Conservation (phyloP, 2,888 invertebrate species). For the Lasioglossum oenotherae region DNA sequence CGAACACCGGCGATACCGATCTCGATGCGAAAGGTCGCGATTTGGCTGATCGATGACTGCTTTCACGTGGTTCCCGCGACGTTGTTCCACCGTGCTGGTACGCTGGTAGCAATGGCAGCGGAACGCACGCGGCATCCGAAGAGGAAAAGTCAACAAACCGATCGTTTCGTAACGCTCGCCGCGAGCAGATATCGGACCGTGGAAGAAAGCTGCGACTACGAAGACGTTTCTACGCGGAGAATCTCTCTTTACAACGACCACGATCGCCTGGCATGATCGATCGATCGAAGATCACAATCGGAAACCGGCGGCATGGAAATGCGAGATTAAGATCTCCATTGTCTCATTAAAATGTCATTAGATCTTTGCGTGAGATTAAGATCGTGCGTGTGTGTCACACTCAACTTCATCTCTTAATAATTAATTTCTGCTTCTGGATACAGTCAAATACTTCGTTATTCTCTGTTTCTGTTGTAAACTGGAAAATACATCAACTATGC, state of each 20-base stretch:
- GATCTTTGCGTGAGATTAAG: background rate
- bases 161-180: slow-evolving; percentile 52
- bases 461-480: background rate
- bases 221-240: slow-evolving; percentile 47
- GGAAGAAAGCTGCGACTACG: slow-evolving; percentile 46
- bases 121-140: slow-evolving; percentile 5
- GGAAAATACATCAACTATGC: background rate
- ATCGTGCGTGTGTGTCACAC: background rate
- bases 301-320: background rate
- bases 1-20: background rate
- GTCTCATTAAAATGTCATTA: background rate
- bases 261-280: background rate
- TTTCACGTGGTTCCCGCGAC: slow-evolving; percentile 14
- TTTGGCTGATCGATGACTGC: slow-evolving; percentile 14
- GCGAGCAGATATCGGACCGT: slow-evolving; percentile 31
- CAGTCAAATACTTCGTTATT: background rate
- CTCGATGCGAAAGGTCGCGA: slow-evolving; percentile 19
- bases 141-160: slow-evolving; percentile 55
- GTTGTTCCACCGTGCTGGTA: background rate
- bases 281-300: background rate
- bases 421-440: background rate
- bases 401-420: background rate
- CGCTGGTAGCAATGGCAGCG: slow-evolving; percentile 1
- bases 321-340: background rate
- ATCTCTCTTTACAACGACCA: background rate